Evolutionary conservation across 2,888 invertebrate genomes (phyloP).

Genomic region (Drepanosiphum platanoidis): DNA sequence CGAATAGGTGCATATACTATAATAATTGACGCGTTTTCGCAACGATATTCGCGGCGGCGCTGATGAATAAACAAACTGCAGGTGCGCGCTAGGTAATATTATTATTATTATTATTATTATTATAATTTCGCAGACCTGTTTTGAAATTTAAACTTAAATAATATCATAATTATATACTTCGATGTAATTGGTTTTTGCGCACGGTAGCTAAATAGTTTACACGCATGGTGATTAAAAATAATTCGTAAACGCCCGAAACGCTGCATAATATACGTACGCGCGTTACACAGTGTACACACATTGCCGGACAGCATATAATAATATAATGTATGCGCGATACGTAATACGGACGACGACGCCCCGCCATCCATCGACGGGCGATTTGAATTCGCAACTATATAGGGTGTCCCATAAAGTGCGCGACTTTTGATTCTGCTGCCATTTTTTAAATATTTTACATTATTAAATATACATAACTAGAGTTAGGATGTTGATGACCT

Average conservation of each 20-base stretch:
- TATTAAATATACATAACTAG: no score
- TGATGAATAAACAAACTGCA: neutral
- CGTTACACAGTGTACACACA: neutral
- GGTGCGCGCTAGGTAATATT: neutral
- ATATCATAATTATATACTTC: neutral
- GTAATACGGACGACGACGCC: neutral
- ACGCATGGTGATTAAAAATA: constrained; percentile 25
- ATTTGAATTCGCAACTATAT: no score
- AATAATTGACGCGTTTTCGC: no score
- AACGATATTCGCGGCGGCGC: no score
- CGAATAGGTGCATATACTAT: no score
- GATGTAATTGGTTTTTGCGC: constrained; percentile 3
- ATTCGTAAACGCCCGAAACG: neutral
- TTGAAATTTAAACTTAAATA: constrained; percentile 6
- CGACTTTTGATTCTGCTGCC: no score
- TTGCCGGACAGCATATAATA: no score
- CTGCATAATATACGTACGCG: neutral
- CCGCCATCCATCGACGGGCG: no score
- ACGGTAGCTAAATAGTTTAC: constrained; percentile 38
- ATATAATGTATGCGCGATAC: neutral
- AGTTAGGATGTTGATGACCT: no score
- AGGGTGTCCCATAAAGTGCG: no score
- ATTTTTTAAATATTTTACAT: no score
- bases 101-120: no score
- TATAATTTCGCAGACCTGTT: constrained; percentile 11